Evolutionary conservation across 1,140 invertebrate species (phyloP).

Genomic region (Triops longicaudatus): DNA sequence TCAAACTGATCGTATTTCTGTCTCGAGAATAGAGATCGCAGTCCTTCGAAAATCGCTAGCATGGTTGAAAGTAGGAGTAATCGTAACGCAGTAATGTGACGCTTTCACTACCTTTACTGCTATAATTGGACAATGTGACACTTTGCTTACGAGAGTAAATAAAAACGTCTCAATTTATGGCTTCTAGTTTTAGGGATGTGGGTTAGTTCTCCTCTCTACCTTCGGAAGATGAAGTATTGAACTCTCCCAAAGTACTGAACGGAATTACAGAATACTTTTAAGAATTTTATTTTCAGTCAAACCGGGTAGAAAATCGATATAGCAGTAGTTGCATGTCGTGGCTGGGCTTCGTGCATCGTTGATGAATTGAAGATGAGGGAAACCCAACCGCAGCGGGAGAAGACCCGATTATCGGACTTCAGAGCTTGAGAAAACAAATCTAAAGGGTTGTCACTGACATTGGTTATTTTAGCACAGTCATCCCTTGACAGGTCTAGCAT

Average conservation of each 20-base stretch:
- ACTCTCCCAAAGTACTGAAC: neutral
- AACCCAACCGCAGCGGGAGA: neutral
- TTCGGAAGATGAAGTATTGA: no score
- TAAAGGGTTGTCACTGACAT: neutral
- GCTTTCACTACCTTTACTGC: no score
- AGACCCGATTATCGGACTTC: neutral
- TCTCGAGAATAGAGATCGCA: neutral
- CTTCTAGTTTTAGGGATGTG: no score
- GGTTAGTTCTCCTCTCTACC: no score
- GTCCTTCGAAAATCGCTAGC: neutral
- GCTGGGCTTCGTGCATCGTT: constrained; percentile 9
- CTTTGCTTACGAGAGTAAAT: no score
- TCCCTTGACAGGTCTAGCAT: neutral
- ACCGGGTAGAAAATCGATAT: neutral
- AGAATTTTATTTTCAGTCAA: neutral
- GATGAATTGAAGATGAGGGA: constrained; percentile 1
- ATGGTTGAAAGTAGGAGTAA: neutral
- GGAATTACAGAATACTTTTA: neutral
- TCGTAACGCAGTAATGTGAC: no score
- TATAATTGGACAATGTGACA: no score
- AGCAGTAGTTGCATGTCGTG: neutral
- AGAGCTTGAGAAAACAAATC: neutral
- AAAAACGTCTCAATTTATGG: no score
- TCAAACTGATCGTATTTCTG: constrained; percentile 1
- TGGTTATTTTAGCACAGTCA: neutral